Evolutionary conservation across 2,113 vertebrate species (phyloP), one percentile per base, ranked within the genome.

Genomic region (Misgurnus mizolepis): DNA sequence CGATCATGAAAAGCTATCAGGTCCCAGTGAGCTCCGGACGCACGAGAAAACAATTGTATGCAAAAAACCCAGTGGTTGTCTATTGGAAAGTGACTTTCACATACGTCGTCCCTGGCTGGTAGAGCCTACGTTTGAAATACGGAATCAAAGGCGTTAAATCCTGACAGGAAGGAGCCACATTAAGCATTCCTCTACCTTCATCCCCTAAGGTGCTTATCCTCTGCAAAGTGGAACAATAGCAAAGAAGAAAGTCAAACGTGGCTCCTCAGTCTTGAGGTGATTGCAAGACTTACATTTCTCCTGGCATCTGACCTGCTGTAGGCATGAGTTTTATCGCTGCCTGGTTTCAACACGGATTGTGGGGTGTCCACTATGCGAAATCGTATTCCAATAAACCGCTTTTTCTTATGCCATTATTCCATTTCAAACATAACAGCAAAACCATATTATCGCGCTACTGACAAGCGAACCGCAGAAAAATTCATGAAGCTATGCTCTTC

Each of bases 61-160:
- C 84, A 80, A 76, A 84, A 77, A 86, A 79, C 58, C 67, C 58
- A 50, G 41, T 53, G 69, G 82, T 70, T 82, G 67, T 88, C 83
- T 82, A 81, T 83, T 84, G 81, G 80, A 90, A 90, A 91, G 89
- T 90, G 83, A 88, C 88, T 90, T 89, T 91, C 84, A 89, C 87
- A 88, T 82, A 77, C 67, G 50, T 39, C 80, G 66, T 83, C 84
- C 86, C 85, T 86, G 85, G 88, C 82, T 86, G 89, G 78, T 41
- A 41, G 67, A 80, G 79, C 58, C 22, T 7, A 66, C 56, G 86
- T 88, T 89, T 87, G 80, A 85, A 87, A 88, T 81, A 75, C 9
- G 84, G 79, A 87, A 92, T 89, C 89, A 90, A 91, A 90, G 88
- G 14, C 43, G 75, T 80, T 84, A 82, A 85, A 85, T 85, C 85